Percentiles rank a stretch among this genome's conserved stretches.
Conservation (phyloP, 2,797 vertebrate species). For the Gallinago nigripennis region DNA sequence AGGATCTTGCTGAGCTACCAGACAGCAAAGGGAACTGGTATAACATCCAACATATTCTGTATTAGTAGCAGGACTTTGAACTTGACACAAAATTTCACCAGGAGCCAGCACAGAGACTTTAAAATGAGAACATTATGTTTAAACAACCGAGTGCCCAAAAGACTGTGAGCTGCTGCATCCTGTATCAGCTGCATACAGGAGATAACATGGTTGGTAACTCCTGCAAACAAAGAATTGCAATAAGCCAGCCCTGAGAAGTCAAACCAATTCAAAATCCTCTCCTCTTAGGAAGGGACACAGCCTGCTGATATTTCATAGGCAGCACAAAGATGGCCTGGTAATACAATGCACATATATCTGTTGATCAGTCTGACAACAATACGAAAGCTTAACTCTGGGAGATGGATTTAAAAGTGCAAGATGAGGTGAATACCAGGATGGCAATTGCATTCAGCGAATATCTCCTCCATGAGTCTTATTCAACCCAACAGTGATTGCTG, state of each 20-base stretch:
- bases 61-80: background rate
- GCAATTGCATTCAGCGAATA: background rate
- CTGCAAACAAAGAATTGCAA: conserved; percentile 51
- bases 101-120: background rate
- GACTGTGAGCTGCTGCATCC: background rate
- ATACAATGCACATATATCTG: background rate
- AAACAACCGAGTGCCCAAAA: background rate
- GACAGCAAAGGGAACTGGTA: background rate
- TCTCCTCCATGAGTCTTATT: background rate
- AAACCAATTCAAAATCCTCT: conserved; percentile 8
- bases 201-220: conserved; percentile 16
- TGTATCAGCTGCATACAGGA: conserved; percentile 5
- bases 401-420: background rate
- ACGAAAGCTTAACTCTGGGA: background rate
- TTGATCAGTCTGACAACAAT: conserved; percentile 16
- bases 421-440: background rate
- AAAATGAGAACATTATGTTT: background rate
- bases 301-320: background rate
- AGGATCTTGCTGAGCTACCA: background rate
- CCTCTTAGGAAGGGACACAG: background rate
- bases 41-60: background rate
- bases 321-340: background rate
- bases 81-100: background rate
- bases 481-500: background rate
- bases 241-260: conserved; percentile 32